Percentiles rank a stretch among this genome's conserved stretches.
Conservation (phyloP, 2,888 invertebrate species). For the Metacarcinus magister region DNA sequence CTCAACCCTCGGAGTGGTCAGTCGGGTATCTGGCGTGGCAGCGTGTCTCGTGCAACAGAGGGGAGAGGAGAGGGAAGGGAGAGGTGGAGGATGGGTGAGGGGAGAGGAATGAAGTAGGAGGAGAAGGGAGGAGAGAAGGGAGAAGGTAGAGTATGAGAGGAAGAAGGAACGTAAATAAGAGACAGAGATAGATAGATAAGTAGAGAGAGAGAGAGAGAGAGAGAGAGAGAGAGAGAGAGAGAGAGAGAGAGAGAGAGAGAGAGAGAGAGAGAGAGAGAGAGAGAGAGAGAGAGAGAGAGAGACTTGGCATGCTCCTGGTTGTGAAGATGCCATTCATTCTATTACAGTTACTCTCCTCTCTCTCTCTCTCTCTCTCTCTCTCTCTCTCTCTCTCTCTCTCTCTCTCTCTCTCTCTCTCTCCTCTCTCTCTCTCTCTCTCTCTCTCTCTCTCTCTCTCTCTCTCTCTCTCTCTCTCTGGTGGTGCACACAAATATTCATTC, state of each 20-base stretch:
- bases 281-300: background rate
- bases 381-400: background rate
- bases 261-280: constrained; percentile 39
- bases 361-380: background rate
- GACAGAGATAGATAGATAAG: background rate
- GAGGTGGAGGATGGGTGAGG: no score
- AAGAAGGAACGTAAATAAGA: no score
- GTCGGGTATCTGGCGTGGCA: no score
- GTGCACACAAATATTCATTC: background rate
- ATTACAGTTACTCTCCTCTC: background rate
- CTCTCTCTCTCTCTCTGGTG: no score
- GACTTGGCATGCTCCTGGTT: constrained; percentile 14
- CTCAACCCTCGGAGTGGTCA: no score
- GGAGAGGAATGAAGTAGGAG: no score
- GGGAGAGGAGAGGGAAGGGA: no score
- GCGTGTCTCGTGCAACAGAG: no score
- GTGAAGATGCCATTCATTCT: constrained; percentile 36
- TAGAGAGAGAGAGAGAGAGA: background rate
- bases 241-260: constrained; percentile 27
- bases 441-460: no score
- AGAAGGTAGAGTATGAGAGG: no score
- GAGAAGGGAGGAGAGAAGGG: no score
- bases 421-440: no score
- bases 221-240: constrained; percentile 6
- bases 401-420: background rate